Evolutionary conservation across 2,888 invertebrate genomes (phyloP).

Genomic region (Drosophila conformis): DNA sequence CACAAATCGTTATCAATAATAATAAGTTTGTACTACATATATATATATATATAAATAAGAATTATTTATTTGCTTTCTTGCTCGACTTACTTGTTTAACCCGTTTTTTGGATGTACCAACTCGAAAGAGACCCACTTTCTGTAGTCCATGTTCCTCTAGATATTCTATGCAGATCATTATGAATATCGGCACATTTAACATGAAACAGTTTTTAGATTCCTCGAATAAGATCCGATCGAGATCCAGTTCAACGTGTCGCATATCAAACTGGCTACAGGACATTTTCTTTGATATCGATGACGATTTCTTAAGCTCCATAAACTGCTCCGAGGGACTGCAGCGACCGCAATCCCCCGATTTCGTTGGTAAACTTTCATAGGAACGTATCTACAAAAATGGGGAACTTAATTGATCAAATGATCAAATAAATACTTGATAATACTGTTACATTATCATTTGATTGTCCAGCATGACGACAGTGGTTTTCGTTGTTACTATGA

Average conservation of each 20-base stretch:
- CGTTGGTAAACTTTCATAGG: constrained; percentile 90
- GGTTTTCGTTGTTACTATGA: constrained; percentile 58
- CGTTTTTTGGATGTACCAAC: constrained; percentile 96
- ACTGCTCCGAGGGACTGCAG: constrained; percentile 24
- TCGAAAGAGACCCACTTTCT: constrained; percentile 95
- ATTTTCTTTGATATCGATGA: constrained; percentile 85
- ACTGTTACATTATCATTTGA: constrained; percentile 59
- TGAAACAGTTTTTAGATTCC: constrained; percentile 80
- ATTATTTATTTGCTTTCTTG: background rate
- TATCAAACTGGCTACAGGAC: constrained; percentile 86
- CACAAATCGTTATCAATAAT: too few relatives aligned
- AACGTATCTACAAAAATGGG: constrained; percentile 88
- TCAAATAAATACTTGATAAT: background rate
- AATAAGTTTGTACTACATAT: too few relatives aligned
- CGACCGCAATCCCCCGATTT: constrained; percentile 47
- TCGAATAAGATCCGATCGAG: constrained; percentile 33
- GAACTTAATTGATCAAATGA: background rate
- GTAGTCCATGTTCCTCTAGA: constrained; percentile 92
- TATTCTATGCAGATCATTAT: constrained; percentile 93
- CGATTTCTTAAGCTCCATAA: constrained; percentile 82
- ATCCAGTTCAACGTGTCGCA: constrained; percentile 62
- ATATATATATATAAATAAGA: too few relatives aligned
- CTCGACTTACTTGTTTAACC: constrained; percentile 91
- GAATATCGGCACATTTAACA: constrained; percentile 89
- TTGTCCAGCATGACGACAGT: constrained; percentile 42